Percentiles rank a stretch among this genome's conserved stretches.
Evolutionary conservation across 1,140 invertebrate genomes (phyloP).

Genomic region (Anoplolepis gracilipes): DNA sequence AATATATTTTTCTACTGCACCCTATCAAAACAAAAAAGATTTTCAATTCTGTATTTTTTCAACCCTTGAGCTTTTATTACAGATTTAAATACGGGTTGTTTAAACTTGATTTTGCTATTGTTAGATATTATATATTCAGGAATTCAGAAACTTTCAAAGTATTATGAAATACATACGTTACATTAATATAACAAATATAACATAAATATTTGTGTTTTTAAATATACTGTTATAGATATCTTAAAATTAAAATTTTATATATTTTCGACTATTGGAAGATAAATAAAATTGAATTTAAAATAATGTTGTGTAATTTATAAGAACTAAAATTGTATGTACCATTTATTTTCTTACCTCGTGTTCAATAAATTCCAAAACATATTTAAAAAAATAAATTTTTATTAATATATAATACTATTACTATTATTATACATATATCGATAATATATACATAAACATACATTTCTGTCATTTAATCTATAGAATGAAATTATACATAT

Average conservation of each 20-base stretch:
- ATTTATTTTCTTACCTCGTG: no score
- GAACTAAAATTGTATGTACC: no score
- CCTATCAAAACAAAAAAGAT: no score
- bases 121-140: neutral
- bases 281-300: neutral
- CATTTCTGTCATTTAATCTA: no score
- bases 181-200: neutral
- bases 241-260: neutral
- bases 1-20: no score
- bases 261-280: neutral
- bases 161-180: neutral
- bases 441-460: no score
- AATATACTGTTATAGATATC: neutral
- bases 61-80: neutral
- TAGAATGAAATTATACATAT: no score
- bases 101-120: neutral
- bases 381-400: no score
- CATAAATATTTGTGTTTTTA: neutral
- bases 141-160: neutral
- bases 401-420: no score
- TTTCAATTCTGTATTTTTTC: neutral
- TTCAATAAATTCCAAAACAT: no score
- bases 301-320: conserved; percentile 11
- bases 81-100: neutral
- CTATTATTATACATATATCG: no score